Evolutionary conservation across 2,797 vertebrate genomes (phyloP), one percentile per base, ranked within the genome.

Genomic region (Monodelphis domestica): DNA sequence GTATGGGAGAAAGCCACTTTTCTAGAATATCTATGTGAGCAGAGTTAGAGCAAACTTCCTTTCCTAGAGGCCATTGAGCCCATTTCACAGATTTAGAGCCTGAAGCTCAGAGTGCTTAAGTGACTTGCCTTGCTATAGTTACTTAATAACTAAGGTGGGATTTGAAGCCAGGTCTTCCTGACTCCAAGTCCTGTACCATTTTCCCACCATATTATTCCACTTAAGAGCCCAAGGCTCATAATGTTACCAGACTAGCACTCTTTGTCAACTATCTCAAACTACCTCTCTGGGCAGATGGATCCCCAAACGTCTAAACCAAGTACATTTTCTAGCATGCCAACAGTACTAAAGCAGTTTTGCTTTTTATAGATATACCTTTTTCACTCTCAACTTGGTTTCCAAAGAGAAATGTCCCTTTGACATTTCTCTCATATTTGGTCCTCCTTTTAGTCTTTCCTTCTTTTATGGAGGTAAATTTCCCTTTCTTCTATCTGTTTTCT

Each of bases 361-460:
- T 12, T 30, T n/a, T 2, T 2, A 56, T 56, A 54, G 26, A 87
- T 52, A 95, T 91, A 14, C n/a, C 30, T 17, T 55, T 53, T 28
- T 54, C 89, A 54, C 50, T 10, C 87, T 91, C 45, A 29, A 33
- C 78, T 94, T 12, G 88, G 1, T 33, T 91, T 95, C 91, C 56
- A 89, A 92, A 78, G 5, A 63, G n/a, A 92, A 17, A 7, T 14
- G 38, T 2, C 88, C 29, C 14, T 53, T 70, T 51, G 97, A 88
- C 14, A 12, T 33, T n/a, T 88, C 4, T 17, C 51, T 91, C 55
- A 10, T 93, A 55, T 57, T 89, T 33, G 91, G 53, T 56, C 15
- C 53, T 96, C 45, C 94, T 97, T 52, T 91, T 12, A 94, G 88
- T 0, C 54, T 54, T 78, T 33, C 57, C 2, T 63, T 30, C 59